Percentiles rank a stretch among this genome's conserved stretches.
phyloP scores from a whole-genome alignment of 1,140 invertebrate genomes.

The Wasmannia auropunctata region DNA sequence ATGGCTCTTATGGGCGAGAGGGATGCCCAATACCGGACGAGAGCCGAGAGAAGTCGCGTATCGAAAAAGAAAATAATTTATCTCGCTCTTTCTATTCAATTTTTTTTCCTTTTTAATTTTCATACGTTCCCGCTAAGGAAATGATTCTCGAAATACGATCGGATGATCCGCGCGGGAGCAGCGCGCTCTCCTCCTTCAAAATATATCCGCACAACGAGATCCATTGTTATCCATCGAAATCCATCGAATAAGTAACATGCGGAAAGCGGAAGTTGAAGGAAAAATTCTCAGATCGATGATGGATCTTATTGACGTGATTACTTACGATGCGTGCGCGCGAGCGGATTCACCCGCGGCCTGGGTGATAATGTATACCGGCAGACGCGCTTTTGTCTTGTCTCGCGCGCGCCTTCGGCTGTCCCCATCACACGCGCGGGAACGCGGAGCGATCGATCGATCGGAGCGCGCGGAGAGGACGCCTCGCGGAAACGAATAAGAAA shows the following conservation, averaged over 20 bases:
- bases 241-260: slow-evolving; percentile 22
- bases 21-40: no score
- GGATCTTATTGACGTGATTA: not conserved
- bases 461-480: not conserved
- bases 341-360: not conserved
- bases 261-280: slow-evolving; percentile 32
- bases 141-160: not conserved
- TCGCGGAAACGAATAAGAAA: slow-evolving; percentile 42
- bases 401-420: not conserved
- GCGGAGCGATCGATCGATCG: slow-evolving; percentile 34
- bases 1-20: no score
- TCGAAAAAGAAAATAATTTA: no score
- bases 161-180: not conserved
- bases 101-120: not conserved
- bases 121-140: no score
- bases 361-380: not conserved
- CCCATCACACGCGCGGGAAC: not conserved
- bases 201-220: no score
- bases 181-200: no score
- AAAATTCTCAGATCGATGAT: not conserved
- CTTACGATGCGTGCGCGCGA: not conserved
- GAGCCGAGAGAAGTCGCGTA: not conserved
- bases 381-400: not conserved
- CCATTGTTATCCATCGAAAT: no score
- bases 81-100: not conserved